Evolutionary conservation across 2,888 invertebrate species (phyloP), one percentile per base, ranked within the genome.

Genomic region (Eulithis prunata): DNA sequence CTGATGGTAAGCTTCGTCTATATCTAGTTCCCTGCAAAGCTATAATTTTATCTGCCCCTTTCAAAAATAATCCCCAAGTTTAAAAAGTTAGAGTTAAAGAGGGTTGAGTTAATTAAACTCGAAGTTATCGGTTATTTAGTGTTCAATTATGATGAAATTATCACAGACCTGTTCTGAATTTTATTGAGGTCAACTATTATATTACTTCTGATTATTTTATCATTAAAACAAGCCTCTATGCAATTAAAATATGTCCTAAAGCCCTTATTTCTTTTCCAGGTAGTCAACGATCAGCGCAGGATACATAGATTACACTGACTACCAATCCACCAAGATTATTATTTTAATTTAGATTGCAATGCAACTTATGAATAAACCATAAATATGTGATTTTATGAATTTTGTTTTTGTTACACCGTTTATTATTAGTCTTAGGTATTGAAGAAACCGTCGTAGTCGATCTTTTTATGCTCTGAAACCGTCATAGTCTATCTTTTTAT

Each of bases 81-180:
- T 38, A 38, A 38, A 38, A 7, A 2, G 21, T 21, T 38, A 7
- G 38, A n/a, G n/a, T n/a, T n/a, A n/a, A n/a, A n/a, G n/a, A 38
- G 49, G 7, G 14, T 21, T 49, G 2, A 3, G 4, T 21, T 38
- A 1, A 38, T 21, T 21, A 21, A 1, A 21, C 21, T 21, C 21
- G 21, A 21, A 21, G 21, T 21, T 21, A 21, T 21, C 21, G 21
- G 21, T 21, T 21, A 21, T 21, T 21, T 21, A 21, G 21, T 21
- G 21, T 21, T 21, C 21, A 21, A 21, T 64, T 52, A 86, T 91
- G 90, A 91, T 90, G 90, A 90, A 71, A 64, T 49, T 73, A 82
- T 86, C 91, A 91, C 91, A 91, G 91, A 91, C 91, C 91, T 91
- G 91, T 91, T 91, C 91, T 90, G 90, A 90, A 88, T 88, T 71